phyloP scores from a whole-genome alignment of 1,140 invertebrate genomes.

The Holcopasites calliopsidis region DNA sequence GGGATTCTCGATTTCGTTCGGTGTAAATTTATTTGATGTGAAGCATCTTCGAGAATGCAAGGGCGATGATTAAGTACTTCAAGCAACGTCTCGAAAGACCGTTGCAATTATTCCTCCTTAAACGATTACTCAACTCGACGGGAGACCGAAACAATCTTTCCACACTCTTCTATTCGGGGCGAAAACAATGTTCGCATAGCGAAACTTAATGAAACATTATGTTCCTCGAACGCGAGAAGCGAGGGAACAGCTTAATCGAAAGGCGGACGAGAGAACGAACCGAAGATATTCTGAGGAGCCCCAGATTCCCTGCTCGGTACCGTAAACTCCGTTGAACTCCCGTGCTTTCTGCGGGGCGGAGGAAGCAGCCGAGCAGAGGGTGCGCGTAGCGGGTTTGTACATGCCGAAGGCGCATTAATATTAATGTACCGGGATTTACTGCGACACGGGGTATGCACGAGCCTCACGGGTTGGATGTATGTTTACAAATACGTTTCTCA shows the following conservation, averaged over 20 bases:
- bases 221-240: not conserved
- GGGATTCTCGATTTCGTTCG: no score
- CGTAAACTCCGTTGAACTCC: conserved; percentile 61
- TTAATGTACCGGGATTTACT: conserved; percentile 73
- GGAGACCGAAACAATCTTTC: no score
- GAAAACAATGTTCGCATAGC: no score
- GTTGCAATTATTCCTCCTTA: no score
- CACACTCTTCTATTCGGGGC: no score
- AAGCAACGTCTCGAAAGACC: no score
- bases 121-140: no score
- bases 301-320: conserved; percentile 37
- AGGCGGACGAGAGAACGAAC: not conserved
- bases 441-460: conserved; percentile 63
- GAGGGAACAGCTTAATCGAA: not conserved
- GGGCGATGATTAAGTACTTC: no score
- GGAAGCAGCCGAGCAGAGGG: conserved; percentile 28
- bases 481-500: conserved; percentile 69
- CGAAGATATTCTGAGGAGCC: conserved; percentile 52
- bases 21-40: no score
- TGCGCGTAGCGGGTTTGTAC: conserved; percentile 47
- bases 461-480: conserved; percentile 57
- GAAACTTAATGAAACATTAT: no score
- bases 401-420: conserved; percentile 73
- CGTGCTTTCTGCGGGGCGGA: conserved; percentile 53
- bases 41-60: no score